Base-by-base conservation (phyloP, 1,140 invertebrate genomes). In the Eciton burchellii region DNA sequence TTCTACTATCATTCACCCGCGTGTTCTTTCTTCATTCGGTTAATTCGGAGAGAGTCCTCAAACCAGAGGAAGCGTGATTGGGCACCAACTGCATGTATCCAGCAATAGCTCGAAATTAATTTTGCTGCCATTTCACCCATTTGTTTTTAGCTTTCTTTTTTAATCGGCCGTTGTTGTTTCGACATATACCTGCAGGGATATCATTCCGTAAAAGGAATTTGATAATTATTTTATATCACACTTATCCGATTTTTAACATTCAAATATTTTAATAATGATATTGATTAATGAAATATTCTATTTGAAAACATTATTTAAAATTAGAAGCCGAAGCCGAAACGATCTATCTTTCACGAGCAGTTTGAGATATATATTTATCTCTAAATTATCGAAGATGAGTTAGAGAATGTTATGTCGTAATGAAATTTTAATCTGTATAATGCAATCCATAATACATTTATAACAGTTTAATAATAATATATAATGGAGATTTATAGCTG, bases 1-100 rank as follows among this genome's bases (percentile, higher is more conserved):
- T 89, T 89, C 57, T 87, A 87, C 63, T 73, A 85, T 68, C 54
- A 66, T n/a, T 16, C 41, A 26, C 43, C 45, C 24, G n/a, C 35
- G 41, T 26, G 26, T 35, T 21, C 12, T 41, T 41, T n/a, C 56
- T 35, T 9, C n/a, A 26, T 65, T 60, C 43, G 12, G 35, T n/a
- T 54, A 76, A 65, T 66, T 66, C 1, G n/a, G n/a, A n/a, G n/a
- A n/a, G n/a, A n/a, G n/a, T n/a, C n/a, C n/a, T n/a, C n/a, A n/a
- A n/a, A n/a, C n/a, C n/a, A n/a, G n/a, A n/a, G n/a, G n/a, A n/a
- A n/a, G n/a, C 52, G 54, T 9, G 49, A 60, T 54, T 57, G 73
- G 29, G 41, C 56, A 2, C 47, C 73, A 8, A 60, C 65, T 41
- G 19, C 6, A 21, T 81, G 70, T n/a, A 45, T 29, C 21, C 43